Percentiles rank a stretch among this genome's conserved stretches.
phyloP scores from a whole-genome alignment of 2,888 invertebrate species.

The Drosophila rubida region DNA sequence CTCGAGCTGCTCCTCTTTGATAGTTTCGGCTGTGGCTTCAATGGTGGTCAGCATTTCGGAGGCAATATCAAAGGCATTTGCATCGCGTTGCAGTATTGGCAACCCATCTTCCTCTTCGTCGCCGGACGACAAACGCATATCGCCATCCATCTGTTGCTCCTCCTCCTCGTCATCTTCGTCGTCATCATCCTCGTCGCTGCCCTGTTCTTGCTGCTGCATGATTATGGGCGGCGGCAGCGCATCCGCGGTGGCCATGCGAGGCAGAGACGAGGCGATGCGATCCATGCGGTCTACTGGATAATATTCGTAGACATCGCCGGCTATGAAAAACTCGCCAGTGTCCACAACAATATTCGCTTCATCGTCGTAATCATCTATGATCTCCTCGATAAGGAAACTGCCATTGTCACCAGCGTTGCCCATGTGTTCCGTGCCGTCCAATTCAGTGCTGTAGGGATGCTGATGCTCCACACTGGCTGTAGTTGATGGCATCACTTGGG shows the following conservation, averaged over 20 bases:
- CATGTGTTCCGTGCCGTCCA: conserved; percentile 71
- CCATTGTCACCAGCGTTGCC: conserved; percentile 63
- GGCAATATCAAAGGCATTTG: conserved; percentile 69
- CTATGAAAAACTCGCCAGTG: conserved; percentile 78
- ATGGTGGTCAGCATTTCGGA: conserved; percentile 71
- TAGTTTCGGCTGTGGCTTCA: conserved; percentile 64
- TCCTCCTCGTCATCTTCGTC: conserved; percentile 45
- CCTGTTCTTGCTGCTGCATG: conserved; percentile 74
- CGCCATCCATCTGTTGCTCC: conserved; percentile 50
- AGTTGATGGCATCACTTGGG: conserved; percentile 69
- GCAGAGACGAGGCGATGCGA: conserved; percentile 53
- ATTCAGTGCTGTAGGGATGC: conserved; percentile 68
- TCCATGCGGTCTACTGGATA: conserved; percentile 74
- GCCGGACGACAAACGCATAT: conserved; percentile 58
- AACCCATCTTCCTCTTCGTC: conserved; percentile 58
- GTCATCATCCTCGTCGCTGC: conserved; percentile 67
- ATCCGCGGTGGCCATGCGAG: conserved; percentile 67
- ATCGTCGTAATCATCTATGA: conserved; percentile 81
- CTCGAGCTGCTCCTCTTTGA: conserved; percentile 75
- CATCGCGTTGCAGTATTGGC: conserved; percentile 42
- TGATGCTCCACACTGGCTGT: conserved; percentile 62
- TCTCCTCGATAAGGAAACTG: conserved; percentile 79
- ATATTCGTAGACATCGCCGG: conserved; percentile 80
- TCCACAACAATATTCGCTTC: conserved; percentile 81
- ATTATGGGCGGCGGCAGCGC: conserved; percentile 80